phyloP scores from a whole-genome alignment of 2,888 invertebrate species.

The Carterocephalus palaemon region DNA sequence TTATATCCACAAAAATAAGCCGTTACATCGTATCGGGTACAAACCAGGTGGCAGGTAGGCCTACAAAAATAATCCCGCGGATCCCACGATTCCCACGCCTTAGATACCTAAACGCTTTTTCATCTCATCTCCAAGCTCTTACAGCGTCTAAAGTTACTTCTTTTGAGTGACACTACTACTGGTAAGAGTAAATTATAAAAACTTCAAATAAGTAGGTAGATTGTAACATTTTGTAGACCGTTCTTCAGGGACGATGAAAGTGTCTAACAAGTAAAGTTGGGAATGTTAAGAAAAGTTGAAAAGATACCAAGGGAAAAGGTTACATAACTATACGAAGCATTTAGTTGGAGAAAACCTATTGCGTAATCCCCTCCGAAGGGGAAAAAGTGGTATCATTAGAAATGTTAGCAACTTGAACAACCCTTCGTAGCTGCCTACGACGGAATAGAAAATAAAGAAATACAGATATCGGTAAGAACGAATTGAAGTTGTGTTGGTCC shows the following conservation, averaged over 20 bases:
- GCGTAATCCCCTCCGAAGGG: slow-evolving; percentile 12
- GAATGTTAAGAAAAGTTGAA: slow-evolving; percentile 10
- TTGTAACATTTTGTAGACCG: neutral
- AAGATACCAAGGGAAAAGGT: slow-evolving; percentile 18
- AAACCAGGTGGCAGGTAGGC: too few species aligned
- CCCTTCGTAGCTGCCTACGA: slow-evolving; percentile 2
- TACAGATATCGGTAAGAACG: slow-evolving; percentile 8
- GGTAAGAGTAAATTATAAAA: too few species aligned
- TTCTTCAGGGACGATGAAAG: neutral
- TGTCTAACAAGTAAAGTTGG: slow-evolving; percentile 7
- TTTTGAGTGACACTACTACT: too few species aligned
- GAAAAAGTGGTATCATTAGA: slow-evolving; percentile 24
- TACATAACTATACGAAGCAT: slow-evolving; percentile 12
- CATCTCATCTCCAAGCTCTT: too few species aligned
- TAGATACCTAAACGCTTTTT: too few species aligned
- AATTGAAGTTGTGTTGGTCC: slow-evolving; percentile 7
- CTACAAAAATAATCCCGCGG: too few species aligned
- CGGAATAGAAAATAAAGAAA: slow-evolving; percentile 9
- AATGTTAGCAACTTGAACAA: slow-evolving; percentile 14
- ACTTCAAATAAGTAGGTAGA: neutral
- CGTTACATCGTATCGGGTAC: too few species aligned
- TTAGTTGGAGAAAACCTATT: slow-evolving; percentile 16
- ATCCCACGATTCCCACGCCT: too few species aligned
- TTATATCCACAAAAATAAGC: too few species aligned
- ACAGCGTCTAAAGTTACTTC: too few species aligned